Evolutionary conservation across 2,888 invertebrate genomes (phyloP), one percentile per base, ranked within the genome.

Genomic region (Patella pellucida): DNA sequence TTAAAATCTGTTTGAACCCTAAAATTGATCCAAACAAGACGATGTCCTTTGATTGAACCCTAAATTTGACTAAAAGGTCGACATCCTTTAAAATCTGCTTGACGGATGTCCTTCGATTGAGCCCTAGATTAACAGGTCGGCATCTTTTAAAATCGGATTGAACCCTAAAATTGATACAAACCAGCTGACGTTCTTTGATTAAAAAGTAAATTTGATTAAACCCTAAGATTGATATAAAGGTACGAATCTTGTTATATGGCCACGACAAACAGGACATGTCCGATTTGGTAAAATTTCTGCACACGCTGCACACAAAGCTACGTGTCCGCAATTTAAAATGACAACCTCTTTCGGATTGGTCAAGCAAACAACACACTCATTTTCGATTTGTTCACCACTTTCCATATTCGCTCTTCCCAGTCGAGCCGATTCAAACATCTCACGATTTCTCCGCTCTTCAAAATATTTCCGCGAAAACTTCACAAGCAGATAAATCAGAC

Each of bases 291-390:
- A 95, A 86, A 94, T 93, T 80, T 94, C 94, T 1, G 94, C 93
- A 89, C 97, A 97, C 89, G 96, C 95, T 89, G 95, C 95, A 89
- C 97, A 97, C 51, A 97, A 91, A 86, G 96, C 96, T 9, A 97
- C 95, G 90, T 97, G 97, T 0, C 97, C 97, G 90, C 97, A 97
- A 0, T 96, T 96, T 79, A 97, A 91, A 74, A 97, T 91, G 84
- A 97, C 95, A 67, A 96, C 94, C 94, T 97, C 96, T 85, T 95
- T 94, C 0, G 95, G 95, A 92, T 96, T 96, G 76, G 93, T 93
- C 56, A 95, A 93, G 90, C 97, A 97, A n/a, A 97, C 95, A 31
- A 96, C 95, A 88, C 97, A 97, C 14, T 94, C 91, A 85, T 94
- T 89, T 93, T 76, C 93, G 51, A 69, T 75, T 23, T 83, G 78